Evolutionary conservation across 2,888 invertebrate genomes (phyloP).

Genomic region (Andrena marginata): DNA sequence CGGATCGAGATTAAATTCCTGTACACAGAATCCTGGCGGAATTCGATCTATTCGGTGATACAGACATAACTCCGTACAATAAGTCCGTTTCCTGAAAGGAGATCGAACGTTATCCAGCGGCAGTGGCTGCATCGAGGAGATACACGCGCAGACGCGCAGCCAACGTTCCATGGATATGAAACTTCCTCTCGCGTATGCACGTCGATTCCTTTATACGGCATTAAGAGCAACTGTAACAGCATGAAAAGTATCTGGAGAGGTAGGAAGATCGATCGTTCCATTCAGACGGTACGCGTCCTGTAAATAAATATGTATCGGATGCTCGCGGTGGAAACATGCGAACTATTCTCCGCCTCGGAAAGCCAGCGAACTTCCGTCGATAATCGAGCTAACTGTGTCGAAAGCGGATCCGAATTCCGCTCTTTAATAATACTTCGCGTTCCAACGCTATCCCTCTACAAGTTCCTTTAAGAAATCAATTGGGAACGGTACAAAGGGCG

Average conservation of each 20-base stretch:
- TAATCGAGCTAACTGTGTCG: constrained; percentile 20
- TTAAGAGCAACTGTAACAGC: constrained; percentile 56
- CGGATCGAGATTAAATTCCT: too few species aligned
- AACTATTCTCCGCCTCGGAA: constrained; percentile 31
- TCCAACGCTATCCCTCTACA: background rate
- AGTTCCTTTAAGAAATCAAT: background rate
- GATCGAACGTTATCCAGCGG: constrained; percentile 44
- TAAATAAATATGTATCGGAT: constrained; percentile 35
- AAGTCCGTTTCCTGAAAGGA: constrained; percentile 41
- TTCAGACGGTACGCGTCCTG: constrained; percentile 8
- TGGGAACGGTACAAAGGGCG: too few species aligned
- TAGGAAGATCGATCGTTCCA: constrained; percentile 60
- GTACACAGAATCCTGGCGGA: background rate
- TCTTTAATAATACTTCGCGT: background rate
- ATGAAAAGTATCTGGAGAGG: constrained; percentile 46
- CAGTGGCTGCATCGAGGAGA: constrained; percentile 36
- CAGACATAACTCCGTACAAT: constrained; percentile 3
- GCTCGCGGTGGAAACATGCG: constrained; percentile 8
- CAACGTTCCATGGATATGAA: constrained; percentile 51
- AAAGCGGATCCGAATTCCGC: constrained; percentile 12
- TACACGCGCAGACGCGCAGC: constrained; percentile 38
- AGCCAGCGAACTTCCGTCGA: constrained; percentile 26
- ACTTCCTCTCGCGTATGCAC: constrained; percentile 43
- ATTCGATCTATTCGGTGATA: background rate
- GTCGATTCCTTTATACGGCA: constrained; percentile 52